Conservation (phyloP, 1,140 invertebrate genomes). For the Rhyacophila brunnea region DNA sequence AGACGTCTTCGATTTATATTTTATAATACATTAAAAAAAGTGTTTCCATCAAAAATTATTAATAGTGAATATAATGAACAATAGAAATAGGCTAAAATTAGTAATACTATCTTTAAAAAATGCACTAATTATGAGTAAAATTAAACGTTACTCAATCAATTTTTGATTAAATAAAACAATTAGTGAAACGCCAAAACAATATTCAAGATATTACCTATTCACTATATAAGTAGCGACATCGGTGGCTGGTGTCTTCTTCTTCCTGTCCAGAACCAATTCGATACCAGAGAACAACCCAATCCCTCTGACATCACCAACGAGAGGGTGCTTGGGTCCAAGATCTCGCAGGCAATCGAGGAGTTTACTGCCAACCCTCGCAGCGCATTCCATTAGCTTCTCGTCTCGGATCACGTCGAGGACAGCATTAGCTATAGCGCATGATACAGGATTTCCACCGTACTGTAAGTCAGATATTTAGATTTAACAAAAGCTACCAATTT, state of each 20-base stretch:
- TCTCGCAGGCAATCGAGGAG: slow-evolving; percentile 68
- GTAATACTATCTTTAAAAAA: too few species aligned
- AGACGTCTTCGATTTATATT: too few species aligned
- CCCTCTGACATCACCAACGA: slow-evolving; percentile 89
- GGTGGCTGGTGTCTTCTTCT: slow-evolving; percentile 77
- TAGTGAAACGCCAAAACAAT: too few species aligned
- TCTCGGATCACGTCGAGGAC: slow-evolving; percentile 92
- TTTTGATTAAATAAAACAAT: too few species aligned
- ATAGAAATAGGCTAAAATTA: too few species aligned
- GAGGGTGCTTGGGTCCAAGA: slow-evolving; percentile 70
- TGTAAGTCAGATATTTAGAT: slow-evolving; percentile 52
- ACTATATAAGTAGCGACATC: slow-evolving; percentile 80
- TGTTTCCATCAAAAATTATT: too few species aligned
- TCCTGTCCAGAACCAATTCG: slow-evolving; percentile 83
- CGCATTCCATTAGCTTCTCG: slow-evolving; percentile 82
- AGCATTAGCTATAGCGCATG: slow-evolving; percentile 92
- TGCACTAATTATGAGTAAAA: too few species aligned
- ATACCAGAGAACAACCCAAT: slow-evolving; percentile 91
- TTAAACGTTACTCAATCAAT: too few species aligned
- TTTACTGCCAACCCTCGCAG: slow-evolving; percentile 76
- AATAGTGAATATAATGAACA: too few species aligned
- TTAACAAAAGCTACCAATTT: too few species aligned
- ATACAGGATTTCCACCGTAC: slow-evolving; percentile 98
- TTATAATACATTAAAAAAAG: too few species aligned
- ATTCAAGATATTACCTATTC: slow-evolving; percentile 65